Percentiles rank a stretch among this genome's conserved stretches.
These are phyloP conservation scores for Escarpia spicata DNA, from an alignment of 2,888 invertebrate genomes.

Conservation along the genomic window DNA sequence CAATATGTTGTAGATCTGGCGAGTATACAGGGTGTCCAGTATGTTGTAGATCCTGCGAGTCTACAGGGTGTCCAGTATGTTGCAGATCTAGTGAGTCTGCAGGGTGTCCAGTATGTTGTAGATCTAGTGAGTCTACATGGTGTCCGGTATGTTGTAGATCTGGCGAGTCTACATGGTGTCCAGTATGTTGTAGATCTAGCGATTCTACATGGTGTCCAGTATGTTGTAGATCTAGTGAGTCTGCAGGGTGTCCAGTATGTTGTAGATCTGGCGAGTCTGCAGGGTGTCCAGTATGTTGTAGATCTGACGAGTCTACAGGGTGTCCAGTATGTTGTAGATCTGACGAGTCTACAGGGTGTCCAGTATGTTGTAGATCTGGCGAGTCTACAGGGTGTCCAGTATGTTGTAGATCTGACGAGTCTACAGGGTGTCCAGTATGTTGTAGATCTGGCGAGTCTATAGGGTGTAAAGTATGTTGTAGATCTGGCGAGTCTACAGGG, in stretches of 20 bases:
- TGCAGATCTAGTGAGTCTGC: background rate
- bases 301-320: background rate
- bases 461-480: background rate
- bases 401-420: background rate
- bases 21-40: background rate
- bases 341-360: background rate
- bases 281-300: background rate
- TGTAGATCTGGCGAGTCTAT: background rate
- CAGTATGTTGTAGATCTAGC: background rate
- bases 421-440: background rate
- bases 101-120: background rate
- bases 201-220: background rate
- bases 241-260: background rate
- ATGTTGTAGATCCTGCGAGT: conserved; percentile 48
- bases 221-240: background rate
- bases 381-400: background rate
- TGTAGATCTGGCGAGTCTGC: background rate
- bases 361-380: background rate
- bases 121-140: background rate
- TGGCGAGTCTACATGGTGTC: background rate
- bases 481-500: background rate
- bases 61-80: conserved; percentile 42
- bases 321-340: background rate
- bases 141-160: background rate
- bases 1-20: background rate